Evolutionary conservation across 2,113 vertebrate species (phyloP).

Genomic region (Hassar affinis): DNA sequence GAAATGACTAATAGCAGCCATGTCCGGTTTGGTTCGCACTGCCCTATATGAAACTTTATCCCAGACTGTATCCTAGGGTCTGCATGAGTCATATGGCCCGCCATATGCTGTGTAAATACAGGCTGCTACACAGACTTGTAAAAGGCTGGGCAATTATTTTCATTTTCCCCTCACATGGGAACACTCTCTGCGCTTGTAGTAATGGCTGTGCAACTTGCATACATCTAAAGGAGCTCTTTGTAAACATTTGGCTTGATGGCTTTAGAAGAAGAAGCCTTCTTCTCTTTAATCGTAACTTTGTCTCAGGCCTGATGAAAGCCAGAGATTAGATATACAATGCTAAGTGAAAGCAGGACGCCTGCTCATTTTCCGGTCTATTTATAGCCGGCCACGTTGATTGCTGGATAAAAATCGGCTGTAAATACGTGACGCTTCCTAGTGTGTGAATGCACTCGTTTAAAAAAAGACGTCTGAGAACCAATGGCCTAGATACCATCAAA

Average conservation of each 20-base stretch:
- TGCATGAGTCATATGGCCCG: conserved; percentile 38
- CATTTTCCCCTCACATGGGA: conserved; percentile 58
- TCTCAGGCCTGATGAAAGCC: conserved; percentile 50
- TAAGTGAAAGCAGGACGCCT: conserved; percentile 58
- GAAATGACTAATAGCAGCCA: conserved; percentile 38
- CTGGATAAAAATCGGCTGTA: conserved; percentile 53
- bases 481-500: conserved; percentile 46
- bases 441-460: conserved; percentile 46
- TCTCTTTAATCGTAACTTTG: conserved; percentile 64
- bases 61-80: conserved; percentile 22
- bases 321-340: conserved; percentile 60
- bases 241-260: conserved; percentile 71
- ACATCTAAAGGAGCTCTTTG: conserved; percentile 61
- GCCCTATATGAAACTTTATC: conserved; percentile 34
- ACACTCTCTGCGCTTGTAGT: conserved; percentile 45
- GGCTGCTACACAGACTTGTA: conserved; percentile 37
- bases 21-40: neutral
- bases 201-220: conserved; percentile 59
- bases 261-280: conserved; percentile 67
- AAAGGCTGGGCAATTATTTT: conserved; percentile 55
- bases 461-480: conserved; percentile 39
- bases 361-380: conserved; percentile 58
- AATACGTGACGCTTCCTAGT: conserved; percentile 23
- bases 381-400: conserved; percentile 53
- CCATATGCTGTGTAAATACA: conserved; percentile 51